Evolutionary conservation across 1,140 invertebrate species (phyloP).

Genomic region (Pectinophora gossypiella): DNA sequence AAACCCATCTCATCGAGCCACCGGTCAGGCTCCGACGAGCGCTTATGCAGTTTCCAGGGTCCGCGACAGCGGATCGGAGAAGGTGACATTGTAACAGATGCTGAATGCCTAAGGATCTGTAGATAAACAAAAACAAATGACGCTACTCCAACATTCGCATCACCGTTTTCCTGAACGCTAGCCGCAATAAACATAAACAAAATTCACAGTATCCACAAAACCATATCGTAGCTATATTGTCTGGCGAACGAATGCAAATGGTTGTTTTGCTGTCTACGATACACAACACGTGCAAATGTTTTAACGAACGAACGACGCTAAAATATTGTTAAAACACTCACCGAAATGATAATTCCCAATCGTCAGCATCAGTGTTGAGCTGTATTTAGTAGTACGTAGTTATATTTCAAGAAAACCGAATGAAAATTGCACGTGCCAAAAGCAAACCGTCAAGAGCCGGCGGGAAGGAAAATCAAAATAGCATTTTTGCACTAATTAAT

Average conservation of each 20-base stretch:
- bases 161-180: neutral
- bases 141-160: slow-evolving; percentile 19
- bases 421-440: slow-evolving; percentile 71
- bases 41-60: slow-evolving; percentile 67
- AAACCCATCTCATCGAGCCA: slow-evolving; percentile 86
- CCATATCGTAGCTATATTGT: slow-evolving; percentile 66
- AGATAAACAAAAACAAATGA: slow-evolving; percentile 73
- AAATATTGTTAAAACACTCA: slow-evolving; percentile 48
- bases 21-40: slow-evolving; percentile 77
- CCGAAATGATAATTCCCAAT: slow-evolving; percentile 52
- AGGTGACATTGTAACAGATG: slow-evolving; percentile 53
- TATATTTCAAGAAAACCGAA: slow-evolving; percentile 43
- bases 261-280: slow-evolving; percentile 61
- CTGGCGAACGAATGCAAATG: slow-evolving; percentile 55
- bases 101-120: slow-evolving; percentile 61
- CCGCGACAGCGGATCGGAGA: slow-evolving; percentile 62
- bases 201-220: slow-evolving; percentile 24
- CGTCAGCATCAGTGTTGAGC: slow-evolving; percentile 58
- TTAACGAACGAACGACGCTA: slow-evolving; percentile 28
- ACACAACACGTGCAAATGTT: slow-evolving; percentile 61
- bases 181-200: neutral
- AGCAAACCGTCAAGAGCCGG: slow-evolving; percentile 65
- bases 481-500: slow-evolving; percentile 43
- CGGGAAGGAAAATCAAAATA: slow-evolving; percentile 68
- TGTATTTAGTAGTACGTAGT: slow-evolving; percentile 29